Conservation (phyloP, 2,797 vertebrate species). For the Sciurus carolinensis region DNA sequence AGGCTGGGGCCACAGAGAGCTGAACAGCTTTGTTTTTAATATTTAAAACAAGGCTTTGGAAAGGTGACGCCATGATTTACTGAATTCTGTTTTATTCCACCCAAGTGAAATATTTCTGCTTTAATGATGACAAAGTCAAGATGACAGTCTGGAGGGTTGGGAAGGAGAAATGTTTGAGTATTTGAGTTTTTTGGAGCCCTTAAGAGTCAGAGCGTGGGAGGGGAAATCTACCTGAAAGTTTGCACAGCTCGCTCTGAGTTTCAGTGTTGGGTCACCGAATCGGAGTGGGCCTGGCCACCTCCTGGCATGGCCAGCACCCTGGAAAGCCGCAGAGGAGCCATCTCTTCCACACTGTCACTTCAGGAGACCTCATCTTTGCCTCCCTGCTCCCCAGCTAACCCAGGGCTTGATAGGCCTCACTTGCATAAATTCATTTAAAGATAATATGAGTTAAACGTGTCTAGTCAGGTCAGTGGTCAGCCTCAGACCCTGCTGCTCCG, state of each 20-base stretch:
- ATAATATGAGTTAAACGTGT: neutral
- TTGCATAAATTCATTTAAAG: slow-evolving; percentile 33
- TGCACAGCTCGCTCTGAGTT: neutral
- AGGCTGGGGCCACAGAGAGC: neutral
- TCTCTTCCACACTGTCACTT: neutral
- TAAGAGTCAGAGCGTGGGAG: neutral
- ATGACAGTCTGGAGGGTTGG: neutral
- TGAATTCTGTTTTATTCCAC: neutral
- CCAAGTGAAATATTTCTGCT: neutral
- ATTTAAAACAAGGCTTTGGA: neutral
- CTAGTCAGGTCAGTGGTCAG: neutral
- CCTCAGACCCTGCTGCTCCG: neutral
- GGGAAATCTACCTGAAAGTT: neutral
- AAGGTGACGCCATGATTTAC: neutral
- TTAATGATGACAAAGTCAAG: slow-evolving; percentile 2
- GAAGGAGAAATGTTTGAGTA: neutral
- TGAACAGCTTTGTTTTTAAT: neutral
- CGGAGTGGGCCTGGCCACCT: neutral
- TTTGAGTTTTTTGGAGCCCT: neutral
- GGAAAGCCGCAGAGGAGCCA: neutral
- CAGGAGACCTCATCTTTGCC: neutral
- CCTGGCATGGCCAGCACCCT: neutral
- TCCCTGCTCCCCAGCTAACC: neutral
- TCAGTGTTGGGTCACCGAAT: neutral
- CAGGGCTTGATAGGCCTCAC: neutral